Evolutionary conservation across 2,888 invertebrate genomes (phyloP).

Genomic region (Diarsia mendica): DNA sequence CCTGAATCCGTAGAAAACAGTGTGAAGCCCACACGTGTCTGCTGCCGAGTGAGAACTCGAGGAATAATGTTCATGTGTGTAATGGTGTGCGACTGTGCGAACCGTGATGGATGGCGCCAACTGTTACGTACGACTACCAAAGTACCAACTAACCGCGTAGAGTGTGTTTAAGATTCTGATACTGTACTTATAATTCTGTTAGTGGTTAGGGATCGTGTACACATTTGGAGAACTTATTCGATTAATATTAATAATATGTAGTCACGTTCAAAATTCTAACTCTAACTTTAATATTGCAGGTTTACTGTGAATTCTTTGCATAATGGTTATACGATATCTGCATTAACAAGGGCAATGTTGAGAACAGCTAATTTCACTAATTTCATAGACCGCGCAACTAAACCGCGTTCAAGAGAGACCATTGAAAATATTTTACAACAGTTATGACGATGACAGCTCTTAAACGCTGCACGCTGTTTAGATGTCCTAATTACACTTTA

Average conservation of each 20-base stretch:
- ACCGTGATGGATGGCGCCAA: constrained; percentile 53
- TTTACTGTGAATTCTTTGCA: neutral
- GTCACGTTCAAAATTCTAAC: neutral
- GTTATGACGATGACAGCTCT: neutral
- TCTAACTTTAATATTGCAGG: neutral
- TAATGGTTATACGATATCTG: neutral
- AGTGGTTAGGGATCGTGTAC: constrained; percentile 22
- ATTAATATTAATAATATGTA: neutral
- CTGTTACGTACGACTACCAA: constrained; percentile 32
- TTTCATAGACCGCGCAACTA: no score
- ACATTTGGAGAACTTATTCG: neutral
- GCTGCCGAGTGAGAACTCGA: neutral
- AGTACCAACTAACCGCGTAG: constrained; percentile 28
- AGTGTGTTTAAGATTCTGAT: constrained; percentile 23
- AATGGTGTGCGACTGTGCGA: constrained; percentile 52
- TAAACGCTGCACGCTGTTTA: no score
- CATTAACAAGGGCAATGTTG: neutral
- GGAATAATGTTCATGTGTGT: constrained; percentile 37
- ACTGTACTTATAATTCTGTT: constrained; percentile 24
- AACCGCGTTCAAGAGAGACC: no score
- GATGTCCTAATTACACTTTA: neutral
- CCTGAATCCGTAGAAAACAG: constrained; percentile 22
- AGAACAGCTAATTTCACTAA: no score
- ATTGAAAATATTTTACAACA: no score
- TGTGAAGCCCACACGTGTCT: constrained; percentile 27